These are phyloP conservation scores for Hydrolagus colliei DNA, from an alignment of 2,797 vertebrate genomes.

Conservation along the genomic window DNA sequence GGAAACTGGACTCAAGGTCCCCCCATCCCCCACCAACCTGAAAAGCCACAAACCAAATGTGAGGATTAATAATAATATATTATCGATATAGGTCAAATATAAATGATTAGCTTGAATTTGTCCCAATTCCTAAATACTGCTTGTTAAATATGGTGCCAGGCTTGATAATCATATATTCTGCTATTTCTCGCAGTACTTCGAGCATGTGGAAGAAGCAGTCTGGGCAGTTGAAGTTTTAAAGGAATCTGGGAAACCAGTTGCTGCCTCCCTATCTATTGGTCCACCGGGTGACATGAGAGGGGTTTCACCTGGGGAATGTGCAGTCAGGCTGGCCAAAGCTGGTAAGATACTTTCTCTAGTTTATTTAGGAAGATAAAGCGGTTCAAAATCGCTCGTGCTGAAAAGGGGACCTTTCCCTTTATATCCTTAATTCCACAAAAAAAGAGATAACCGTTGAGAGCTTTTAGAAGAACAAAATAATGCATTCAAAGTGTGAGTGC, in stretches of 20 bases:
- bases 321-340: constrained; percentile 75
- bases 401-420: not conserved
- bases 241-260: constrained; percentile 74
- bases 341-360: constrained; percentile 52
- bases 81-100: too few relatives aligned
- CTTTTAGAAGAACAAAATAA: not conserved
- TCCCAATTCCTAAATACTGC: too few relatives aligned
- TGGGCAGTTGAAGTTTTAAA: constrained; percentile 89
- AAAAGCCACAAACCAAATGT: too few relatives aligned
- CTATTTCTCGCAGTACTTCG: constrained; percentile 75
- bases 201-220: constrained; percentile 90
- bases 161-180: not conserved
- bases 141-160: too few relatives aligned
- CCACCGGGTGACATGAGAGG: constrained; percentile 83
- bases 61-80: too few relatives aligned
- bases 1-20: too few relatives aligned
- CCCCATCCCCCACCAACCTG: too few relatives aligned
- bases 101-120: too few relatives aligned
- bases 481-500: not conserved
- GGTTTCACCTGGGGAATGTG: constrained; percentile 76
- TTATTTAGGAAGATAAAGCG: not conserved
- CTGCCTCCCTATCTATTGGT: constrained; percentile 81
- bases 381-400: not conserved
- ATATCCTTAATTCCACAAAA: not conserved
- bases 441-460: not conserved